Conservation (phyloP, 1,140 invertebrate species). For the Leucophenga varia region DNA sequence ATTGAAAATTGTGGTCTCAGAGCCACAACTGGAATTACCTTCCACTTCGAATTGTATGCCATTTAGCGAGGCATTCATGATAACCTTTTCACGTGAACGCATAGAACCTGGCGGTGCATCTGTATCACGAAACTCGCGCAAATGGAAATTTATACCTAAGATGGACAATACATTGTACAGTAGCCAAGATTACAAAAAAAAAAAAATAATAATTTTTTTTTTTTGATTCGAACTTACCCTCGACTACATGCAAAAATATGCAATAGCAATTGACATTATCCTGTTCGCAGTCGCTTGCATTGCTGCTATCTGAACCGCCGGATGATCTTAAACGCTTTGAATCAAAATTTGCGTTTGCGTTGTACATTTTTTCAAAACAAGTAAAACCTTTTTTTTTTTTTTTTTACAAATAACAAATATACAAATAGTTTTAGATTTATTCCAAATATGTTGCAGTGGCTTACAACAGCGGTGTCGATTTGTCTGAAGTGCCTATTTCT, state of each 20-base stretch:
- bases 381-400: no score
- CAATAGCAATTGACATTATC: conserved; percentile 33
- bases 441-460: no score
- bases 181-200: no score
- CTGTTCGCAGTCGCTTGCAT: conserved; percentile 8
- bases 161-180: no score
- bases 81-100: conserved; percentile 19
- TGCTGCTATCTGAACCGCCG: conserved; percentile 16
- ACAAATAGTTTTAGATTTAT: no score
- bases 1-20: conserved; percentile 37
- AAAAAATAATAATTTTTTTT: neutral
- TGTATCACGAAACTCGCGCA: conserved; percentile 17
- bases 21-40: conserved; percentile 25
- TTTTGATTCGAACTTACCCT: conserved; percentile 21
- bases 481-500: no score
- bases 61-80: conserved; percentile 40
- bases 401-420: no score
- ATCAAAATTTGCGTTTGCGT: no score
- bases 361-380: no score
- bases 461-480: no score
- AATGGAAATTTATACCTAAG: conserved; percentile 36
- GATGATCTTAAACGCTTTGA: no score
- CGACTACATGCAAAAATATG: conserved; percentile 41
- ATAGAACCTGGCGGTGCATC: conserved; percentile 14
- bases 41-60: conserved; percentile 44